A percentile compares a stretch with the other conserved stretches of the same genome.
Evolutionary conservation across 1,140 invertebrate genomes (phyloP).

Genomic region (Hylaeus volcanicus): DNA sequence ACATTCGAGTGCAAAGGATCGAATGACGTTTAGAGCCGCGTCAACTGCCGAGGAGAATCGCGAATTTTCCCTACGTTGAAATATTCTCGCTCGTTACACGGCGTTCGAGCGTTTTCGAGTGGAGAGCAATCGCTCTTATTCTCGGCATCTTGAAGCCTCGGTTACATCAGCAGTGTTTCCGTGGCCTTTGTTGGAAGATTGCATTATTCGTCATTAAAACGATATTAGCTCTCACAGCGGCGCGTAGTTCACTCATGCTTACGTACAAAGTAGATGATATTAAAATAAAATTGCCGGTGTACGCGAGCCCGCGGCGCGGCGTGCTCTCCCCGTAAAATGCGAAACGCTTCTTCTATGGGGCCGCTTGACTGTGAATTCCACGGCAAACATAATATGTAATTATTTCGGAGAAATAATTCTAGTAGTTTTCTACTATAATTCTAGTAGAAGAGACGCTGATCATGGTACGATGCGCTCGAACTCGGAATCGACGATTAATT

Average conservation of each 20-base stretch:
- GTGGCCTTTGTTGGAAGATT: slow-evolving; percentile 52
- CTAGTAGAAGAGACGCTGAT: no score
- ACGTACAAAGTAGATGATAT: slow-evolving; percentile 28
- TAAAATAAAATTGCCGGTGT: slow-evolving; percentile 37
- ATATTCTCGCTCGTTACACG: slow-evolving; percentile 8
- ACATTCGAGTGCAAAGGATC: no score
- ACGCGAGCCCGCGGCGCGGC: background rate
- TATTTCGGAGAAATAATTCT: slow-evolving; percentile 22
- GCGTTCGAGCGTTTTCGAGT: background rate
- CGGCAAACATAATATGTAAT: background rate
- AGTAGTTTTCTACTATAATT: background rate
- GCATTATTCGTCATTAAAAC: slow-evolving; percentile 63
- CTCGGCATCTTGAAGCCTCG: slow-evolving; percentile 33
- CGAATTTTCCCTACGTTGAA: background rate
- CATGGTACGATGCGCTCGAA: background rate
- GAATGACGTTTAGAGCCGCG: no score
- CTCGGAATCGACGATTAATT: background rate
- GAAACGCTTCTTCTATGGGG: background rate
- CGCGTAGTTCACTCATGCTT: slow-evolving; percentile 44
- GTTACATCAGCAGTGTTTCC: slow-evolving; percentile 45
- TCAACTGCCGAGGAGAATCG: no score
- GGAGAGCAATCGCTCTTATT: slow-evolving; percentile 4
- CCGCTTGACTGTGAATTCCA: background rate
- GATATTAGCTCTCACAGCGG: slow-evolving; percentile 48
- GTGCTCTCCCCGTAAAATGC: slow-evolving; percentile 13